A percentile compares a stretch with the other conserved stretches of the same genome.
Conservation (phyloP, 2,113 vertebrate genomes). For the Cinclus mexicanus region DNA sequence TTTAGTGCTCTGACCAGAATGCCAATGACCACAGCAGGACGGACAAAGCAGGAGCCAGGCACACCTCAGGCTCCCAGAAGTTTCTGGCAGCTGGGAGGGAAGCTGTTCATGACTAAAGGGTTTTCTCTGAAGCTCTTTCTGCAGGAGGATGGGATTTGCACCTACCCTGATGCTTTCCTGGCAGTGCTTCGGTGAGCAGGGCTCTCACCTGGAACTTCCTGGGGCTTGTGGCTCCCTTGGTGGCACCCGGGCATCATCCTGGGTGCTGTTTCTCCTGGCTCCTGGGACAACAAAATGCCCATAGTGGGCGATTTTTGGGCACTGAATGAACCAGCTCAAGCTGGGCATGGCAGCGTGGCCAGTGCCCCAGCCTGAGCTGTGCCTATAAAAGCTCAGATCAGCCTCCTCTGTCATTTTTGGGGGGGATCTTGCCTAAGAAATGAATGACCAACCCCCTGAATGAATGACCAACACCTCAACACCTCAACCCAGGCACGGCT, state of each 20-base stretch:
- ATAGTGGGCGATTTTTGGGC: background rate
- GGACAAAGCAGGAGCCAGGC: background rate
- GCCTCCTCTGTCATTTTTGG: accelerated
- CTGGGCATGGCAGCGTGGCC: accelerated
- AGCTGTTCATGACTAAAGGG: background rate
- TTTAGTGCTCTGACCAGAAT: background rate
- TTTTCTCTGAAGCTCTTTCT: background rate
- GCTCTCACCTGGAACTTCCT: background rate
- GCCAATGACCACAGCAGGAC: background rate
- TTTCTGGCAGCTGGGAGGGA: background rate
- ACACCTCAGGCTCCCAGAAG: background rate
- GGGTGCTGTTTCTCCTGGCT: background rate
- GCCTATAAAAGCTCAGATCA: background rate
- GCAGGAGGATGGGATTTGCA: background rate
- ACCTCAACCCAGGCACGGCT: background rate
- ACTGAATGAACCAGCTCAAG: accelerated
- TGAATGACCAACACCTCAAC: background rate
- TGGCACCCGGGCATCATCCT: background rate
- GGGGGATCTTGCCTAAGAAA: background rate
- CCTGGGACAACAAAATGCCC: background rate
- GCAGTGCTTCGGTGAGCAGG: background rate
- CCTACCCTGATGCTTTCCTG: accelerated
- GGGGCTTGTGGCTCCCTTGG: accelerated
- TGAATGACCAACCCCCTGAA: background rate
- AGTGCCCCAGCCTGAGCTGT: accelerated